Evolutionary conservation across 2,888 invertebrate species (phyloP).

Genomic region (Mythimna pallens): DNA sequence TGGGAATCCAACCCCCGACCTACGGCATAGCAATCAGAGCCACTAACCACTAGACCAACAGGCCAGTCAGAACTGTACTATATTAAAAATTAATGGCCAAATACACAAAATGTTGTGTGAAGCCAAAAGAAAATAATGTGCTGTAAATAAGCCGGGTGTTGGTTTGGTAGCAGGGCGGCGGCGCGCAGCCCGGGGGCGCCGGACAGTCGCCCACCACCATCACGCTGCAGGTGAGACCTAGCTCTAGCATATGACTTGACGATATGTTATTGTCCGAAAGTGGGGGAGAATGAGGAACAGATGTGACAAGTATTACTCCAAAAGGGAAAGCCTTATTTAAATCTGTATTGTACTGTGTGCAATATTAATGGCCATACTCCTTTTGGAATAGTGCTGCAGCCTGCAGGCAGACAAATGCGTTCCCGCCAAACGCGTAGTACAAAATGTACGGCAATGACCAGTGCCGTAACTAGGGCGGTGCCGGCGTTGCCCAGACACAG

Average conservation of each 20-base stretch:
- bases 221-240: slow-evolving; percentile 84
- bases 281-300: no score
- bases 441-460: no score
- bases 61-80: no score
- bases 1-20: no score
- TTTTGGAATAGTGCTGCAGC: slow-evolving; percentile 7
- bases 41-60: no score
- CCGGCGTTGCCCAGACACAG: no score
- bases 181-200: slow-evolving; percentile 74
- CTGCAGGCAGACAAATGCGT: no score
- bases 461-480: no score
- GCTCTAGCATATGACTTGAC: neutral
- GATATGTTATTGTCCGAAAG: neutral
- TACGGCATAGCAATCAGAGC: no score
- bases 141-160: slow-evolving; percentile 75
- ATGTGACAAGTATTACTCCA: neutral
- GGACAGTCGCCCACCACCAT: slow-evolving; percentile 82
- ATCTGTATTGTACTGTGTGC: neutral
- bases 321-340: neutral
- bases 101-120: no score
- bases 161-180: slow-evolving; percentile 83
- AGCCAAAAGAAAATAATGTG: slow-evolving; percentile 12
- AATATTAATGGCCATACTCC: neutral
- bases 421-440: no score
- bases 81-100: no score